Evolutionary conservation across 2,888 invertebrate genomes (phyloP), one percentile per base, ranked within the genome.

Genomic region (Petrolisthes manimaculis): DNA sequence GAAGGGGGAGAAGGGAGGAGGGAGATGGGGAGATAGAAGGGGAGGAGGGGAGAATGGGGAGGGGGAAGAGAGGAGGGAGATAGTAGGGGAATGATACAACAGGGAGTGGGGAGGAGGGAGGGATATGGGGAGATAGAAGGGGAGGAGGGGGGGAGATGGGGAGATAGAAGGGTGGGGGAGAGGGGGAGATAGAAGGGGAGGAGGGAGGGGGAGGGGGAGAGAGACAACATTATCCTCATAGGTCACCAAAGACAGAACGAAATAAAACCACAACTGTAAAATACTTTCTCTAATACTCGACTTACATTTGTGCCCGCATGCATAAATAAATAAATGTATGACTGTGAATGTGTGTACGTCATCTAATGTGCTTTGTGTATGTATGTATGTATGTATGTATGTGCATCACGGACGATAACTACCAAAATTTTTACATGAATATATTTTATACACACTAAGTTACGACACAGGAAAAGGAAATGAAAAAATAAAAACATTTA

Each of bases 101-200:
- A 2, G 37, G 37, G 77, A 84, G 84, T 74, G 84, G 84, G 84
- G 74, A 79, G 12, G 9, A 55, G 21, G 21, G 21, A 24, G 21
- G 1, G 61, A 18, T 1, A 18, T 14, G 18, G 61, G 61, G 18
- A 61, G 61, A 18, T 9, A 14, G 61, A 18, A 18, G 18, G 61
- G 9, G 18, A 18, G 18, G 61, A 14, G 61, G 61, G 18, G 61
- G 61, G 61, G 61, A 18, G 9, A 61, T 9, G 9, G 61, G 61
- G 61, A 61, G 61, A 61, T 61, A 61, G 14, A 61, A 61, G 74
- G 8, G 74, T 8, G 61, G 61, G 71, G 18, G 80, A 55, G 54
- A 3, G 53, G 55, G n/a, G n/a, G 21, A 18, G 80, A 12, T 12
- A 21, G 55, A 55, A 56, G 51, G 80, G 18, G 53, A 8, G 80